Evolutionary conservation across 2,797 vertebrate genomes (phyloP), one percentile per base, ranked within the genome.

Genomic region (Anguilla megastoma): DNA sequence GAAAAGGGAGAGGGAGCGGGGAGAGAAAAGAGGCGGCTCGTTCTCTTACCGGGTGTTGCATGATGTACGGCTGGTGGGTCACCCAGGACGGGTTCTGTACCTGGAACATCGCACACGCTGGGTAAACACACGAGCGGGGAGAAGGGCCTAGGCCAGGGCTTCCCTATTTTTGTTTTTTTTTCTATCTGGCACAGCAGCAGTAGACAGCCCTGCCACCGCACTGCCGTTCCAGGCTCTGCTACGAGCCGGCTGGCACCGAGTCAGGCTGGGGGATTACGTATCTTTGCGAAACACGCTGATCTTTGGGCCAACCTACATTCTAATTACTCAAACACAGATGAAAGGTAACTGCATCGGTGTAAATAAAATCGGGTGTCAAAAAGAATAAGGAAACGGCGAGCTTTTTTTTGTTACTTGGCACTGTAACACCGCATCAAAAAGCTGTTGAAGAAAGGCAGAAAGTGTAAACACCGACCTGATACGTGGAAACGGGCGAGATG

Each of bases 1-100:
- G 24, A 56, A 54, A 33, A 41, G 86, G 2, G 60, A 12, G 36
- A 27, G 85, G 52, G 87, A 4, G 48, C 30, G 79, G 54, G 63
- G 86, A 86, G 56, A n/a, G 84, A 60, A 76, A 41, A 36, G 24
- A 50, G 60, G 52, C 10, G 21, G 84, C 69, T 69, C 69, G 63
- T 74, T 86, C n/a, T 69, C 87, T 85, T 79, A 88, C 87, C 87
- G 98, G 98, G 95, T 99, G 98, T 94, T 99, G 98, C 96, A 99
- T 98, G 95, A 99, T 98, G 88, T 99, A 99, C 0, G 98, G 98
- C 93, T 99, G 98, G 95, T 99, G 98, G 88, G 97, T 97, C 97
- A 99, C 97, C 98, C 98, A 99, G 91, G 98, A 99, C 93, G 98
- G 98, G 96, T 97, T 99, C 95, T 99, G 98, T 93, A 99, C 97